Percentiles rank a stretch among this genome's conserved stretches.
Evolutionary conservation across 2,888 invertebrate genomes (phyloP).

Genomic region (Dromius quadrimaculatus): DNA sequence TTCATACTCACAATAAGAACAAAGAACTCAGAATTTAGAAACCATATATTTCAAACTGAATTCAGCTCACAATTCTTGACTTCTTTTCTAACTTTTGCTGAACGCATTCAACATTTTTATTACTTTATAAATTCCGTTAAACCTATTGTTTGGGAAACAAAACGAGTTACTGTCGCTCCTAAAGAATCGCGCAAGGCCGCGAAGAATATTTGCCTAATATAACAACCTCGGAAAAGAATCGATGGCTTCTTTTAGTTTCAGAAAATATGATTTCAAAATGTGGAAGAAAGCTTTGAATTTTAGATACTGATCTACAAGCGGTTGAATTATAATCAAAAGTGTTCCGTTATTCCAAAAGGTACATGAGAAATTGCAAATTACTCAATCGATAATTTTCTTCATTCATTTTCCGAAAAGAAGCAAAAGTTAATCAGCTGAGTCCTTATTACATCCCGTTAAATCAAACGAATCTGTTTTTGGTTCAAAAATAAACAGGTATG

Average conservation of each 20-base stretch:
- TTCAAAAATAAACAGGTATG: neutral
- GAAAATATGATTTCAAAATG: conserved; percentile 5
- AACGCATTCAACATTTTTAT: conserved; percentile 20
- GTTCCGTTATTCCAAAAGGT: too few relatives aligned
- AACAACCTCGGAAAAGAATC: conserved; percentile 10
- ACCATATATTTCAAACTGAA: too few relatives aligned
- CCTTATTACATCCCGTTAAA: conserved; percentile 8
- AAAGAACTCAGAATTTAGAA: too few relatives aligned
- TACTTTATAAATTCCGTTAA: conserved; percentile 39
- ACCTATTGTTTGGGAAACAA: conserved; percentile 32
- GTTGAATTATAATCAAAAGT: neutral
- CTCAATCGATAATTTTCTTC: too few relatives aligned
- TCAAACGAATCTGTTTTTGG: conserved; percentile 10
- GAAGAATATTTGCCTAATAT: conserved; percentile 30
- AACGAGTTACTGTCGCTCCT: conserved; percentile 6
- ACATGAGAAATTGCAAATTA: too few relatives aligned
- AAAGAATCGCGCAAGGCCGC: neutral
- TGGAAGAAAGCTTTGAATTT: conserved; percentile 10
- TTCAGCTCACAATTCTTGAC: too few relatives aligned
- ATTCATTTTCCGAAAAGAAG: too few relatives aligned
- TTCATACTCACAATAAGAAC: too few relatives aligned
- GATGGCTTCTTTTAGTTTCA: neutral
- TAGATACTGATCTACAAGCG: neutral
- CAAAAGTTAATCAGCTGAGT: too few relatives aligned
- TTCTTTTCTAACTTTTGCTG: too few relatives aligned